Evolutionary conservation across 2,888 invertebrate species (phyloP).

Genomic region (Eulithis prunata): DNA sequence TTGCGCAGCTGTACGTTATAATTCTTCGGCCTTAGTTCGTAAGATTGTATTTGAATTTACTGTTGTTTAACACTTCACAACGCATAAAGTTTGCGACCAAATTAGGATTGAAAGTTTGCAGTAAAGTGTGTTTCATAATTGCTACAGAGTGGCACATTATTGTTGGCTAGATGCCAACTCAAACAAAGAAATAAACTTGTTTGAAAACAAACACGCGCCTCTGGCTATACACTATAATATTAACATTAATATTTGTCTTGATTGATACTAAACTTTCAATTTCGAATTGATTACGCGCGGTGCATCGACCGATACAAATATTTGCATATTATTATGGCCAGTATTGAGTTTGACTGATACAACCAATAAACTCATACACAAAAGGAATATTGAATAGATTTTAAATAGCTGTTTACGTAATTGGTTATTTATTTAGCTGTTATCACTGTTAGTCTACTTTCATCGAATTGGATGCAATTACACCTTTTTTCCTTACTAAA

Average conservation of each 20-base stretch:
- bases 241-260: slow-evolving; percentile 38
- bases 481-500: too few species aligned
- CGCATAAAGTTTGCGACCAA: slow-evolving; percentile 4
- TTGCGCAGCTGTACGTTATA: too few species aligned
- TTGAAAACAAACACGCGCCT: slow-evolving; percentile 30
- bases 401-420: slow-evolving; percentile 13
- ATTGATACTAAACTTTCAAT: slow-evolving; percentile 43
- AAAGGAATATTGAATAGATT: slow-evolving; percentile 24
- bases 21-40: not conserved
- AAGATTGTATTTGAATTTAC: not conserved
- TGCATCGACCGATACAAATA: slow-evolving; percentile 41
- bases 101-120: slow-evolving; percentile 15
- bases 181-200: slow-evolving; percentile 39
- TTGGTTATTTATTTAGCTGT: not conserved
- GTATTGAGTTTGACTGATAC: slow-evolving; percentile 31
- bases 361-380: slow-evolving; percentile 20
- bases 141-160: slow-evolving; percentile 26
- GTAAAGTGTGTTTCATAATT: slow-evolving; percentile 21
- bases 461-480: not conserved
- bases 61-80: slow-evolving; percentile 5
- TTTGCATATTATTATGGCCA: slow-evolving; percentile 37
- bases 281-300: slow-evolving; percentile 39
- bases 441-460: not conserved
- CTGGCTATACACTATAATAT: slow-evolving; percentile 28
- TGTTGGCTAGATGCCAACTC: slow-evolving; percentile 36